Evolutionary conservation across 1,140 invertebrate genomes (phyloP).

Genomic region (Cotesia vestalis): DNA sequence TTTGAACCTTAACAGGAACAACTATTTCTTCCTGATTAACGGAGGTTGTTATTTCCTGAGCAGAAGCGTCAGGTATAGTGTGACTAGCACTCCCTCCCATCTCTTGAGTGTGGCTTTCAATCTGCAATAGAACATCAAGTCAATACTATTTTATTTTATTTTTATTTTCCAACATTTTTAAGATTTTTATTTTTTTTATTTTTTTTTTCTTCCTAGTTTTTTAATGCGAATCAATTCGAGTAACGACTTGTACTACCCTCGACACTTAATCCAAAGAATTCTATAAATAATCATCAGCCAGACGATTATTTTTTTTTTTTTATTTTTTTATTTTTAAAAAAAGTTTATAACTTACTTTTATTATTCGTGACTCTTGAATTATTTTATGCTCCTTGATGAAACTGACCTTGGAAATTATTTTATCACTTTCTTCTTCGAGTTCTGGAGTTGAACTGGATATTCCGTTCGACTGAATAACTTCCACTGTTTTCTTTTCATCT

Average conservation of each 20-base stretch:
- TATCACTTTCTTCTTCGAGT: slow-evolving; percentile 9
- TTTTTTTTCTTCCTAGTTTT: slow-evolving; percentile 27
- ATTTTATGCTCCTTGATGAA: slow-evolving; percentile 33
- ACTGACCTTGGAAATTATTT: slow-evolving; percentile 11
- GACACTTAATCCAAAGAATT: slow-evolving; percentile 7
- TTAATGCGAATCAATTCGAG: background rate
- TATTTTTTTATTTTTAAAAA: background rate
- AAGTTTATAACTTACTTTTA: slow-evolving; percentile 29
- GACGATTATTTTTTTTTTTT: background rate
- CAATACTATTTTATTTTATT: background rate
- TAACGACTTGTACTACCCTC: slow-evolving; percentile 20
- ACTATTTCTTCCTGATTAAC: slow-evolving; percentile 10
- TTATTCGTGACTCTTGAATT: slow-evolving; percentile 34
- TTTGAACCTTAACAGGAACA: slow-evolving; percentile 21
- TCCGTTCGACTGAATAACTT: slow-evolving; percentile 33
- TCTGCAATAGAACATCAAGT: slow-evolving; percentile 60
- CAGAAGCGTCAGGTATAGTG: slow-evolving; percentile 74
- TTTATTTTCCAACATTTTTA: slow-evolving; percentile 9
- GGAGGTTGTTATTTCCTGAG: slow-evolving; percentile 63
- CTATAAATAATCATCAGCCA: slow-evolving; percentile 19
- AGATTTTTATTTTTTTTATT: slow-evolving; percentile 10
- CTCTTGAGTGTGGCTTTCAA: slow-evolving; percentile 69
- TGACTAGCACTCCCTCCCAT: slow-evolving; percentile 72
- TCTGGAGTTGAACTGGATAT: slow-evolving; percentile 31
- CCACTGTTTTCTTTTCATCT: slow-evolving; percentile 20